These are phyloP conservation scores for Clarias laeviceps DNA, from an alignment of 2,797 vertebrate species.

Conservation along the genomic window DNA sequence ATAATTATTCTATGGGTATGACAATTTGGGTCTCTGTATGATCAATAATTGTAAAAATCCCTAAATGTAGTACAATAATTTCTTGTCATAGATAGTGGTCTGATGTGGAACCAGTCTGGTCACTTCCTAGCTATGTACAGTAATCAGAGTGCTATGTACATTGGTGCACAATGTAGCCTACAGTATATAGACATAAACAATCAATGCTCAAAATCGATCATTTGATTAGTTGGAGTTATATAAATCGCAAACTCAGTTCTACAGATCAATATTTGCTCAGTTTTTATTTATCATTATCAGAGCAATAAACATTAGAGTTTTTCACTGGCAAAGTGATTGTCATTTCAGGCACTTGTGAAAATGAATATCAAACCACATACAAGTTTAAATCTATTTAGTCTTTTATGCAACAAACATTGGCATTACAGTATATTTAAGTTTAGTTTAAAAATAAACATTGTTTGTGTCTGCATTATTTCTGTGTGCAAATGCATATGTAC, in stretches of 20 bases:
- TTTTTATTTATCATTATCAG: constrained; percentile 23
- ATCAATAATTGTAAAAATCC: too few species aligned
- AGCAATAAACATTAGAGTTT: constrained; percentile 4
- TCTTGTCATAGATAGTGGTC: too few species aligned
- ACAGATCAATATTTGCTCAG: constrained; percentile 41
- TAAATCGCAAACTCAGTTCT: constrained; percentile 65
- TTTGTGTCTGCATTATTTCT: not conserved
- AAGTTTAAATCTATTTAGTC: not conserved
- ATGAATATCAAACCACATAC: constrained; percentile 26
- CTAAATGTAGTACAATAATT: too few species aligned
- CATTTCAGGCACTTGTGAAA: constrained; percentile 54
- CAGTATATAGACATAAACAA: too few species aligned
- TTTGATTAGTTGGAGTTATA: too few species aligned
- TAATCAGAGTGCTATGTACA: too few species aligned
- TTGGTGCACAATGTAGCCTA: too few species aligned
- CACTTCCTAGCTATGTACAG: too few species aligned
- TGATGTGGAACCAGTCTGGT: too few species aligned
- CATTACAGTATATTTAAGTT: constrained; percentile 14
- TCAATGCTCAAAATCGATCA: too few species aligned
- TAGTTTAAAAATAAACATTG: not conserved
- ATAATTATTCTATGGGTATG: too few species aligned
- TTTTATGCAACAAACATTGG: constrained; percentile 5
- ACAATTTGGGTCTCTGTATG: too few species aligned
- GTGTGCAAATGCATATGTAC: constrained; percentile 4
- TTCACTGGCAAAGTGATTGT: constrained; percentile 44